Evolutionary conservation across 2,113 vertebrate genomes (phyloP).

Genomic region (Campylomormyrus tamandua): DNA sequence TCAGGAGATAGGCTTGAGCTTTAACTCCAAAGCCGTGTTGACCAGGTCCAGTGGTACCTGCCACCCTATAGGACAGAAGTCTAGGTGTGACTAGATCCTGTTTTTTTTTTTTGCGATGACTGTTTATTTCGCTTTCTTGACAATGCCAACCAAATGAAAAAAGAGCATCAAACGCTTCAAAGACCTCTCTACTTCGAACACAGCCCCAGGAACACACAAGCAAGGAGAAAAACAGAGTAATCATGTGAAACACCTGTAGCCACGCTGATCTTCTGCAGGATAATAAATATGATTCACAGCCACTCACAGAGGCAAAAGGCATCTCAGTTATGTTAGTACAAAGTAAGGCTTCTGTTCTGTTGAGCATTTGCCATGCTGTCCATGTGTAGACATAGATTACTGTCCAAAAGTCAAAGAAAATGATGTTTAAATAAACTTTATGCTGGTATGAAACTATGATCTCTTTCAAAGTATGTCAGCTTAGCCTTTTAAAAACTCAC

Average conservation of each 20-base stretch:
- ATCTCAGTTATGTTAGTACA: background rate
- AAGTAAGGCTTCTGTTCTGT: background rate
- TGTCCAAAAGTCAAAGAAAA: background rate
- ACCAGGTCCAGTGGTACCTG: background rate
- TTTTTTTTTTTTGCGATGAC: background rate
- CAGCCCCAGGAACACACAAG: background rate
- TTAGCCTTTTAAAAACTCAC: background rate
- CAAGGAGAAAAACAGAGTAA: background rate
- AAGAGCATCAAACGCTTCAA: background rate
- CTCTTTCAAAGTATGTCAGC: background rate
- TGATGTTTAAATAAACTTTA: background rate
- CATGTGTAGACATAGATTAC: background rate
- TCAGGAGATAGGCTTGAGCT: no score
- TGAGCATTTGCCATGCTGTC: background rate
- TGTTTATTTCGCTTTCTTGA: background rate
- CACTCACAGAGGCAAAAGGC: background rate
- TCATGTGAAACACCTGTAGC: background rate
- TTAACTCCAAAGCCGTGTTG: background rate
- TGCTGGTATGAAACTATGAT: background rate
- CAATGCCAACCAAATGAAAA: background rate
- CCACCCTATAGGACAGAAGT: background rate
- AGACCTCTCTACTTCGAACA: background rate
- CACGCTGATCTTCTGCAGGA: background rate
- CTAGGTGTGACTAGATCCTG: background rate
- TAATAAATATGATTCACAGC: background rate